These are phyloP conservation scores for Lottia gigantea DNA, from an alignment of 2,888 invertebrate genomes.

Conservation along the genomic window DNA sequence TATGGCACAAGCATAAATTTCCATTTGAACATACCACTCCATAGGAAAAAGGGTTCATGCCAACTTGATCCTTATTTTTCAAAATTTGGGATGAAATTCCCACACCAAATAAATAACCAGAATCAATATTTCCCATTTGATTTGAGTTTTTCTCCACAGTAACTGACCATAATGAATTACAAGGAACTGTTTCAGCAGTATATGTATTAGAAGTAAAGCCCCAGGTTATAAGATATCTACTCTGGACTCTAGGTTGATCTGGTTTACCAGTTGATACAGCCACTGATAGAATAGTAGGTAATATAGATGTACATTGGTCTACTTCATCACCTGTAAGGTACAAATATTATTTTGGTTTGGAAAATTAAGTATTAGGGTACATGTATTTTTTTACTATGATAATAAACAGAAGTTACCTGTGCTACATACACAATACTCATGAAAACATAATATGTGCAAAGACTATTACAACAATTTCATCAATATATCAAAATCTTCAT, in stretches of 20 bases:
- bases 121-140: slow-evolving; percentile 53
- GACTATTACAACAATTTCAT: too few relatives aligned
- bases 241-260: slow-evolving; percentile 46
- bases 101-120: slow-evolving; percentile 63
- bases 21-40: slow-evolving; percentile 58
- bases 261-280: slow-evolving; percentile 24
- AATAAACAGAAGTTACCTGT: too few relatives aligned
- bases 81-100: slow-evolving; percentile 56
- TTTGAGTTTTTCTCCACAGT: slow-evolving; percentile 57
- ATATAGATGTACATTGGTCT: slow-evolving; percentile 42
- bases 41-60: slow-evolving; percentile 52
- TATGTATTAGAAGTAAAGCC: slow-evolving; percentile 64
- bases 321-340: slow-evolving; percentile 39
- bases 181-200: slow-evolving; percentile 53
- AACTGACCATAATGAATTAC: slow-evolving; percentile 56
- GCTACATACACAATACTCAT: too few relatives aligned
- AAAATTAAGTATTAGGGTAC: too few relatives aligned
- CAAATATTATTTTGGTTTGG: not conserved
- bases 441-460: too few relatives aligned
- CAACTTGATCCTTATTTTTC: slow-evolving; percentile 58
- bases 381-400: too few relatives aligned
- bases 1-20: slow-evolving; percentile 47
- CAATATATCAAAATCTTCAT: too few relatives aligned
- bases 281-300: slow-evolving; percentile 49
- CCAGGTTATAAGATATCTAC: slow-evolving; percentile 63